Evolutionary conservation across 2,797 vertebrate species (phyloP), one percentile per base, ranked within the genome.

Genomic region (Pangasius sanitwongsei): DNA sequence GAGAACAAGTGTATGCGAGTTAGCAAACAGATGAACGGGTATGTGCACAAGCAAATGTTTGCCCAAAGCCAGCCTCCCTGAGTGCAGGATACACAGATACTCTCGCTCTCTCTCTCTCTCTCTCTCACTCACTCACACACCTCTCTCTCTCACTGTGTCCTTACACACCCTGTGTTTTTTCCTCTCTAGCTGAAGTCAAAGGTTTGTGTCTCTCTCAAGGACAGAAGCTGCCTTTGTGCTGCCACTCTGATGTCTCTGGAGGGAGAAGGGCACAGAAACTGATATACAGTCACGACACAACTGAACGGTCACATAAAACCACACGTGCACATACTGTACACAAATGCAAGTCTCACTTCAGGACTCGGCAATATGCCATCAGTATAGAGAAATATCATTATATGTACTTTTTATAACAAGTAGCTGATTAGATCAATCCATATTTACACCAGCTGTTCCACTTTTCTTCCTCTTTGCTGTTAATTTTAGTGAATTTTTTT

Each of bases 201-300:
- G 75, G 44, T 12, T 77, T n/a, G 75, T 55, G 28, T 59, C 53
- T 81, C 78, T 25, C 16, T 81, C 53, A 81, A 81, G 31, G 78
- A 23, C 78, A 81, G 50, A 81, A 11, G 78, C 18, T 37, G 78
- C 9, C 78, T 37, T 57, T 59, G 78, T 81, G 53, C 77, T 57
- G 77, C 53, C 53, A 34, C n/a, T 55, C 77, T 80, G 77, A 81
- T 34, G n/a, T 81, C 53, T 81, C n/a, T 37, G 53, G 53, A 57
- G 78, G n/a, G 53, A 81, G n/a, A 20, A 57, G n/a, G 12, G 18
- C 53, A 34, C 53, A 37, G n/a, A 57, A 11, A 34, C 53, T 4
- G 53, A 37, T 57, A 55, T 57, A 34, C 77, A 23, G 15, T 16
- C 74, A 34, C 16, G 34, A 57, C 18, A 81, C 74, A 55, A 31